phyloP scores from a whole-genome alignment of 1,140 invertebrate genomes.

The Drosophila littoralis region DNA sequence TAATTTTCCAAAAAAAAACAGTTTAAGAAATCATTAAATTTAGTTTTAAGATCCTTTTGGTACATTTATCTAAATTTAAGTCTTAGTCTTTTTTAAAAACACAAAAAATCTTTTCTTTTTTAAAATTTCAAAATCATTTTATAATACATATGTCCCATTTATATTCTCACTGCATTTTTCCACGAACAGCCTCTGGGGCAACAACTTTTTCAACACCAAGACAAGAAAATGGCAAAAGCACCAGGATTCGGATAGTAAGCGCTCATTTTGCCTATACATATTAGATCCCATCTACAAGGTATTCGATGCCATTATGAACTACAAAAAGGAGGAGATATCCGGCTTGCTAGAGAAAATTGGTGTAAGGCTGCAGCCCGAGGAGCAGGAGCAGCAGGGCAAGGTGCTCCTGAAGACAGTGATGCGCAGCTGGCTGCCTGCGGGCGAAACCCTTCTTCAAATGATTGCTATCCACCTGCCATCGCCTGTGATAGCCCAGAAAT shows the following conservation, averaged over 20 bases:
- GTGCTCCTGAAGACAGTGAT: constrained; percentile 96
- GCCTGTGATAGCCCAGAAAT: constrained; percentile 98
- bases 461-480: constrained; percentile 99
- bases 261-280: constrained; percentile 99
- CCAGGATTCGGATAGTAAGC: constrained; percentile 93
- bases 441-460: constrained; percentile 99
- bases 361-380: constrained; percentile 95
- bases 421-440: constrained; percentile 99
- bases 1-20: too few species aligned
- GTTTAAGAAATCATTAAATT: too few species aligned
- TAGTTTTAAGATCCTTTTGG: too few species aligned
- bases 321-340: constrained; percentile 96
- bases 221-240: constrained; percentile 98
- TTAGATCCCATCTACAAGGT: constrained; percentile 99
- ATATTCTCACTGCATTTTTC: constrained; percentile 45
- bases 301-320: constrained; percentile 98
- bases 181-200: constrained; percentile 91
- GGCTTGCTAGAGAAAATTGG: constrained; percentile 93
- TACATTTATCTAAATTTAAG: too few species aligned
- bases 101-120: too few species aligned
- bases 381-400: constrained; percentile 97
- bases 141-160: too few species aligned
- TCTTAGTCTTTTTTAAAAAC: too few species aligned
- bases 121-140: too few species aligned
- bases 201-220: constrained; percentile 98